Base-by-base conservation (phyloP, 2,888 invertebrate genomes). In the Oscheius sp. region DNA sequence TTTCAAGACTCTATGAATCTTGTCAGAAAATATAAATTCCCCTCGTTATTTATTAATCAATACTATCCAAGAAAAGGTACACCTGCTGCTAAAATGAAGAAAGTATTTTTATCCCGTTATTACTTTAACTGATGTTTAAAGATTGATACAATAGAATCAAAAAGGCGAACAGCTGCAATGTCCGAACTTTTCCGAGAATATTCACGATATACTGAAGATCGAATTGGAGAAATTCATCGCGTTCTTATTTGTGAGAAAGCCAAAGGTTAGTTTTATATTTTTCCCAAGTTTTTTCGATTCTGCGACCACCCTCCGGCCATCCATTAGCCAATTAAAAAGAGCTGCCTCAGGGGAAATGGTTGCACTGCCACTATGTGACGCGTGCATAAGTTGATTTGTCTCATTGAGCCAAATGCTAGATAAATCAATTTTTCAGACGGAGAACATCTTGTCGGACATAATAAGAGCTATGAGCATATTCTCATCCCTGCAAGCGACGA, bases 1-100 rank as follows among this genome's bases (percentile, higher is more conserved):
- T 98, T 98, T 88, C 91, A 92, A 55, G 92, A 93, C 74, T 96
- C 96, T 29, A 75, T 79, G 79, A 87, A 89, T 0, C 89, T 98
- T 0, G 95, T 97, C 78, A 88, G 89, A 74, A 91, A 93, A 15
- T 93, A 96, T 87, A 91, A 91, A 80, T 98, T 98, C 88, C 93
- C 96, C 0, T 81, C 82, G 0, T 90, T 98, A 5, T 98, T 96
- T 88, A 97, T 97, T 84, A 98, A 98, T 89, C 97, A 98, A 89
- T 98, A 95, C 89, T 98, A 93, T 85, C 94, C 97, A 0, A 88
- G 97, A 17, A 95, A 96, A 0, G 96, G 96, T 2, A 98, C 97
- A 0, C 96, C 95, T 0, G 97, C 97, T 6, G 96, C 96, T 0
- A 91, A 91, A 75, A 92, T 98, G 92, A 89, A 90, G 3, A 91